A percentile compares a stretch with the other conserved stretches of the same genome.
These are phyloP conservation scores for Platorchestia sp. DNA, from an alignment of 1,140 invertebrate species.

Conservation along the genomic window DNA sequence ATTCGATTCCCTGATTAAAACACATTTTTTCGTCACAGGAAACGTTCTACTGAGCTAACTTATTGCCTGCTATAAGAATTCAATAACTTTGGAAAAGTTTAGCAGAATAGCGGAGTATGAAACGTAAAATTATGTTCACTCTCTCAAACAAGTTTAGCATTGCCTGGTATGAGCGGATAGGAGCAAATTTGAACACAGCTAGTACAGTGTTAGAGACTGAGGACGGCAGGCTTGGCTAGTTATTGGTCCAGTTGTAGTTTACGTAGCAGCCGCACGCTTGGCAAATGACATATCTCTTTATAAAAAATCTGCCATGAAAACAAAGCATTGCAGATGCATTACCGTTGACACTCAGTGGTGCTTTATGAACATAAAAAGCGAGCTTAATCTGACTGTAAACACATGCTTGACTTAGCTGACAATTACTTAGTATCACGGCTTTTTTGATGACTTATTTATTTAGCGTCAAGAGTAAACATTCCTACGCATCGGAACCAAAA, in stretches of 20 bases:
- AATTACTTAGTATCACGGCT: neutral
- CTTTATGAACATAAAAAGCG: neutral
- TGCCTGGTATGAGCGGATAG: neutral
- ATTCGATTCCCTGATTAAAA: neutral
- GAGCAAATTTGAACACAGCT: neutral
- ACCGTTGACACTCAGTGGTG: neutral
- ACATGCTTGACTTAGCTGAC: slow-evolving; percentile 17
- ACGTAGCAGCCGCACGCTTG: neutral
- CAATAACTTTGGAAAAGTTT: neutral
- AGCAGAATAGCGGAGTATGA: neutral
- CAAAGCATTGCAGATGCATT: neutral
- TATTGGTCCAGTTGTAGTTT: neutral
- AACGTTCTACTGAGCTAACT: neutral
- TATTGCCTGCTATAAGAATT: neutral
- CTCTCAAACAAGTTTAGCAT: neutral
- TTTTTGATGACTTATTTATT: neutral
- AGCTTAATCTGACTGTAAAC: slow-evolving; percentile 39
- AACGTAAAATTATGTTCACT: neutral
- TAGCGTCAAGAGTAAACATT: neutral
- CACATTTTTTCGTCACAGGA: neutral
- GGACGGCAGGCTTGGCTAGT: neutral
- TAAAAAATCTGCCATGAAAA: neutral
- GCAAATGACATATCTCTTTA: neutral
- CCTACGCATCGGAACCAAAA: neutral
- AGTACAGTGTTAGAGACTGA: neutral